phyloP scores from a whole-genome alignment of 2,797 vertebrate species.

The Lepus oiostolus region DNA sequence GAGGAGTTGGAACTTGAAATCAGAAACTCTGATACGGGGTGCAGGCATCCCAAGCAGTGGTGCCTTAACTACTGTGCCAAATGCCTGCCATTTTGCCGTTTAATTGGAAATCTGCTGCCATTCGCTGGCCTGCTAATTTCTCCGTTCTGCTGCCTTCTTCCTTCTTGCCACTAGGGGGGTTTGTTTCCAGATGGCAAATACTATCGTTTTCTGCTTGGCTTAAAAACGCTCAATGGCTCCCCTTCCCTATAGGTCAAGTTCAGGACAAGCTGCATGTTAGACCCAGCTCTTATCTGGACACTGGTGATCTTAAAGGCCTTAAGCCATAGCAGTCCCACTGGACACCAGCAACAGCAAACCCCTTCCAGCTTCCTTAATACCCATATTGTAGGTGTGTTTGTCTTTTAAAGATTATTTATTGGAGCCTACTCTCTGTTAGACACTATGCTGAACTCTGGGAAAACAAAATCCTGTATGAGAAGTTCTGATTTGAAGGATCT shows the following conservation, averaged over 20 bases:
- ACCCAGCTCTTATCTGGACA: background rate
- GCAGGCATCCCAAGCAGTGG: no score
- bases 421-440: background rate
- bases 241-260: background rate
- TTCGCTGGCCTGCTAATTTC: background rate
- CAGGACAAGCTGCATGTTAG: background rate
- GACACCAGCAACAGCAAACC: background rate
- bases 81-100: background rate
- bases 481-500: background rate
- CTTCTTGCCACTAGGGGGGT: background rate
- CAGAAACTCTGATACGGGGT: no score
- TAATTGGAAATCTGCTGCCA: background rate
- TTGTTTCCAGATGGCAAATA: background rate
- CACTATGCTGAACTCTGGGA: background rate
- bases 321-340: background rate
- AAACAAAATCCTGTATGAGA: background rate
- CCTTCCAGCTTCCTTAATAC: background rate
- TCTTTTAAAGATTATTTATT: background rate
- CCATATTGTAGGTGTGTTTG: background rate
- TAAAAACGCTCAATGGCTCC: background rate
- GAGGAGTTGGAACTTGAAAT: no score
- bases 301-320: background rate
- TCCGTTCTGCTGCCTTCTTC: background rate
- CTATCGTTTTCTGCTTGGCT: background rate
- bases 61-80: no score